A percentile compares a stretch with the other conserved stretches of the same genome.
Evolutionary conservation across 2,113 vertebrate genomes (phyloP).

Genomic region (Calyptomena viridis): DNA sequence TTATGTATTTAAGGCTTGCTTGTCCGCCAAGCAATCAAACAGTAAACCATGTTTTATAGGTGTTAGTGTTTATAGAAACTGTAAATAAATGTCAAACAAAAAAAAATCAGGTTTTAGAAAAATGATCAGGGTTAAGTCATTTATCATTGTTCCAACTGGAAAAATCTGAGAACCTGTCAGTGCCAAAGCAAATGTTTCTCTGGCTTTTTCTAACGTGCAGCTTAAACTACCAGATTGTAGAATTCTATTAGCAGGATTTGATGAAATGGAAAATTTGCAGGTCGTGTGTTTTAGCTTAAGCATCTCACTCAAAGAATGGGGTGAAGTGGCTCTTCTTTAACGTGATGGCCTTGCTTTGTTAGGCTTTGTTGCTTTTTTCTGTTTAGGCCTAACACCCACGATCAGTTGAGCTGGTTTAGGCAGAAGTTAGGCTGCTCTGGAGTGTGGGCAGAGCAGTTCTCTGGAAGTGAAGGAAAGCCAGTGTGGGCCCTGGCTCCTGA

Average conservation of each 20-base stretch:
- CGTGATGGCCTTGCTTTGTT: neutral
- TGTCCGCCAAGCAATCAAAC: conserved; percentile 72
- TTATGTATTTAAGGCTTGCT: conserved; percentile 76
- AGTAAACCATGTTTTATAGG: conserved; percentile 77
- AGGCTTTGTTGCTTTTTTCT: neutral
- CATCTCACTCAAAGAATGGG: neutral
- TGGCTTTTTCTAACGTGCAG: conserved; percentile 29
- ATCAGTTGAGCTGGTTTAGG: neutral
- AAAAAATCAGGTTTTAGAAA: conserved; percentile 73
- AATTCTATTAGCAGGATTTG: conserved; percentile 35
- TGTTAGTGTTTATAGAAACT: conserved; percentile 86
- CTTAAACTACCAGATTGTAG: conserved; percentile 33
- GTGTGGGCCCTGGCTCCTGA: neutral
- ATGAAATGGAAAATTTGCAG: conserved; percentile 59
- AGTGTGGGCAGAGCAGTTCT: neutral
- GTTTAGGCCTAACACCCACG: fast-evolving
- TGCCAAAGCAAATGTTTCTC: conserved; percentile 73
- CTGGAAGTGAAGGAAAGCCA: neutral
- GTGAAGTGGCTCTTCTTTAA: neutral
- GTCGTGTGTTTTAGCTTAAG: neutral
- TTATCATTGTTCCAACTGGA: conserved; percentile 79
- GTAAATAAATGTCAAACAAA: conserved; percentile 84
- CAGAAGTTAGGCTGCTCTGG: neutral
- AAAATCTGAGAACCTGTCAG: conserved; percentile 62
- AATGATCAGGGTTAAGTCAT: conserved; percentile 78